Percentiles rank a stretch among this genome's conserved stretches.
Evolutionary conservation across 1,140 invertebrate genomes (phyloP).

Genomic region (Forficula auricularia): DNA sequence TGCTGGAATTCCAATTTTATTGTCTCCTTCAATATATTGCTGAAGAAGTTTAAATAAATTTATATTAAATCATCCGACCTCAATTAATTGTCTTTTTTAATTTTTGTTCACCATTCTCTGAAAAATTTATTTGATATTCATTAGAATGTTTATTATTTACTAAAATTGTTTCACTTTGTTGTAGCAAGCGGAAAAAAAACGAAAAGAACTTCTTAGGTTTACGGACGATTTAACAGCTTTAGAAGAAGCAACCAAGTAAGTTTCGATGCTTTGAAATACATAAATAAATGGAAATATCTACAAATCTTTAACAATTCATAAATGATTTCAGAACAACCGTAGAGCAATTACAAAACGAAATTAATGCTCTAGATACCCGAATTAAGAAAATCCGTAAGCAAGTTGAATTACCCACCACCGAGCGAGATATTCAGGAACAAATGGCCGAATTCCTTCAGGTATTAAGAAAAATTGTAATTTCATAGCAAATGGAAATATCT

Average conservation of each 20-base stretch:
- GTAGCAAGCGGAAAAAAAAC: conserved; percentile 70
- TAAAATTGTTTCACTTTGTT: no score
- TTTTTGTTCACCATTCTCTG: no score
- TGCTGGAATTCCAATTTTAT: no score
- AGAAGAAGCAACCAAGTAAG: conserved; percentile 78
- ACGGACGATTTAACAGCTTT: conserved; percentile 57
- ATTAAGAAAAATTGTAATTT: no score
- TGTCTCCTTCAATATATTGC: no score
- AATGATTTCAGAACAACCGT: conserved; percentile 52
- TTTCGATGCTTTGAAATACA: conserved; percentile 7
- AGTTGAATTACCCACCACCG: conserved; percentile 55
- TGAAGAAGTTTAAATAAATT: no score
- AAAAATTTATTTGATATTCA: no score
- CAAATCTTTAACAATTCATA: not conserved
- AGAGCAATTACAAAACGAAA: conserved; percentile 81
- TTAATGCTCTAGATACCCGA: conserved; percentile 57
- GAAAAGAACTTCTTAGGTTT: conserved; percentile 63
- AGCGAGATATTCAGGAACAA: conserved; percentile 66
- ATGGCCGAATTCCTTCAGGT: conserved; percentile 78
- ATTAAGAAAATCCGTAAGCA: conserved; percentile 66
- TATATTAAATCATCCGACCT: no score
- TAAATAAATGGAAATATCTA: conserved; percentile 5
- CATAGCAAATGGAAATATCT: no score
- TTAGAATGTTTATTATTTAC: no score
- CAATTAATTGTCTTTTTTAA: no score